Base-by-base conservation (phyloP, 2,797 vertebrate genomes). In the Coregonus ussuriensis region DNA sequence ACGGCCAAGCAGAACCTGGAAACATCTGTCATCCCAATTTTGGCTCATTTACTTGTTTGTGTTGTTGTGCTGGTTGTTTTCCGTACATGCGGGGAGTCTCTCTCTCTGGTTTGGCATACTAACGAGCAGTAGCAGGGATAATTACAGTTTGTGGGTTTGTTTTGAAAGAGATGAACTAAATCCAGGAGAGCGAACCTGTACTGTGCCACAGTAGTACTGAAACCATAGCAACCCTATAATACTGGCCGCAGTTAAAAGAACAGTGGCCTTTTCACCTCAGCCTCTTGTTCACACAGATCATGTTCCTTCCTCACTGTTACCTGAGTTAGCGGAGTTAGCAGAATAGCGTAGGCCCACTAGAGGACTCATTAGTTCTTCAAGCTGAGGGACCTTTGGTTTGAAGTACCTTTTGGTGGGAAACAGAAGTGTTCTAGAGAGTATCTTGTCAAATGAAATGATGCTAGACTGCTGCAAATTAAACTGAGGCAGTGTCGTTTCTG, bases 381-480 rank as follows among this genome's bases (percentile, higher is more conserved):
- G 51, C 35, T 66, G 7, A 1, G 81, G 81, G 76, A 15, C 69
- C 11, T 29, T 72, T 76, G 1, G 4, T 83, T 82, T 84, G 72
- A 74, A 82, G 62, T 75, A 15, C 29, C 5, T 15, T 77, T 54
- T 82, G 33, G 4, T 75, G 41, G 68, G 74, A 75, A 66, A n/a
- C 56, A 16, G 13, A 33, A 41, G 37, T 41, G 6, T 41, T 41
- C 37, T 41, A 41, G 37, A 16, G 47, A 63, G 84, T 73, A 81
- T 25, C 77, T 83, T 76, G 82, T 88, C 83, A 82, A 76, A 78
- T 72, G 68, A 74, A 71, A 74, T 72, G 62, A 72, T 82, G 85
- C 78, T 71, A 31, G 0, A 79, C 74, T 83, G 83, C 75, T 81
- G 81, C 82, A 79, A 74, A 69, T 81, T 85, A 74, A 86, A 79